Evolutionary conservation across 2,797 vertebrate species (phyloP), one percentile per base, ranked within the genome.

Genomic region (Gastrophryne carolinensis): DNA sequence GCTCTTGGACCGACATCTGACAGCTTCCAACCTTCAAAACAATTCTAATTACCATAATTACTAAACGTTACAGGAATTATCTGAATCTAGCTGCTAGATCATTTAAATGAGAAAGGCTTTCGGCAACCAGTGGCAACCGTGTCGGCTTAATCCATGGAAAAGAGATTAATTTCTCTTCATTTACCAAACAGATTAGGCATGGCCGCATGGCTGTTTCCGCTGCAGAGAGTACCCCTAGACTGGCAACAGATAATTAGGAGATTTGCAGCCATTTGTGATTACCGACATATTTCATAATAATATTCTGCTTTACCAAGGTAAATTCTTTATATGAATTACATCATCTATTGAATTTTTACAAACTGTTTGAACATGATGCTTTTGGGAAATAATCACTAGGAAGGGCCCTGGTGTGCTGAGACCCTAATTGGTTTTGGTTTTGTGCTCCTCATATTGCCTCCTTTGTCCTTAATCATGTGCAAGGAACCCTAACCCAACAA

Each of bases 41-140:
- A 68, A n/a, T 69, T 47, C 26, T 23, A 61, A 54, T 69, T 54
- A 34, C 19, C 56, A 47, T 47, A 62, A 76, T 75, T 60, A 52
- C 35, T 69, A 27, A 47, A 61, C 11, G 26, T 53, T 57, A 66
- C 26, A 13, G 56, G 30, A 62, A 69, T 67, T 35, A 68, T 53
- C 32, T 30, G 56, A 63, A 62, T 62, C 47, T 53, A 19, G 37
- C n/a, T 69, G 47, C 47, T 52, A 39, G 41, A 58, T 58, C 21
- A 62, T 62, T 44, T 24, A 62, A 54, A 53, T 75, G 39, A 67
- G 27, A 8, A 37, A 67, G 44, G 24, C 13, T 4, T 15, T 15
- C 30, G 27, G n/a, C 37, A 47, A 50, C n/a, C 56, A 44, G 21
- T 57, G 23, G 61, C 9, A 57, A 32, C 6, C 37, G 4, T 57